Evolutionary conservation across 2,888 invertebrate genomes (phyloP), one percentile per base, ranked within the genome.

Genomic region (Chymomyza procnemis): DNA sequence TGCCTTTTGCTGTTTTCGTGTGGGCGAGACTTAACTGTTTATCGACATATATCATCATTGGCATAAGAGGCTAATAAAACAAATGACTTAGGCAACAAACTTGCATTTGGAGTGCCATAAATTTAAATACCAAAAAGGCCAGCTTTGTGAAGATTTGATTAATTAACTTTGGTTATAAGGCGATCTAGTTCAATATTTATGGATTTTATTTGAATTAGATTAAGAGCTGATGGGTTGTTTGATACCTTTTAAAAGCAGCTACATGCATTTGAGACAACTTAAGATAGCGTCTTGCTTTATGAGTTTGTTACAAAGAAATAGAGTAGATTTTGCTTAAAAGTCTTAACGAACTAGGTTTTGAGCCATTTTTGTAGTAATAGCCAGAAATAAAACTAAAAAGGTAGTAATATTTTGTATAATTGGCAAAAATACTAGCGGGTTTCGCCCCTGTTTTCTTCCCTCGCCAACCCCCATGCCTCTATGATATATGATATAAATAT

Each of bases 21-120:
- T 85, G 70, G 64, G 72, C 66, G 34, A 41, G 80, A 75, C 87
- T 82, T 66, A 66, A 22, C 57, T 87, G 73, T 83, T 41, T 41
- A 41, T 41, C 9, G 34, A 41, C 26, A 26, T 41, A 41, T 41
- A 41, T 41, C 34, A 41, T 41, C 34, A 41, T 41, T 41, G 34
- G 34, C 34, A 41, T 41, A 41, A 41, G 34, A 41, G 34, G 34
- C 34, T 41, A n/a, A 41, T 41, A 9, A 66, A 56, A 78, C 66
- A 68, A 79, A 81, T 61, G 79, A 79, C 69, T 73, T 57, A 26
- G 48, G 52, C 67, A 67, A 68, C 71, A 59, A 80, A 76, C 73
- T 76, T 60, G 50, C 19, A 12, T 41, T 12, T 41, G 34, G 34
- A 9, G 34, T 41, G 34, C 34, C 34, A 41, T 41, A 41, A 41